These are phyloP conservation scores for Phrynocephalus versicolor DNA, from an alignment of 2,113 vertebrate species.

Conservation along the genomic window DNA sequence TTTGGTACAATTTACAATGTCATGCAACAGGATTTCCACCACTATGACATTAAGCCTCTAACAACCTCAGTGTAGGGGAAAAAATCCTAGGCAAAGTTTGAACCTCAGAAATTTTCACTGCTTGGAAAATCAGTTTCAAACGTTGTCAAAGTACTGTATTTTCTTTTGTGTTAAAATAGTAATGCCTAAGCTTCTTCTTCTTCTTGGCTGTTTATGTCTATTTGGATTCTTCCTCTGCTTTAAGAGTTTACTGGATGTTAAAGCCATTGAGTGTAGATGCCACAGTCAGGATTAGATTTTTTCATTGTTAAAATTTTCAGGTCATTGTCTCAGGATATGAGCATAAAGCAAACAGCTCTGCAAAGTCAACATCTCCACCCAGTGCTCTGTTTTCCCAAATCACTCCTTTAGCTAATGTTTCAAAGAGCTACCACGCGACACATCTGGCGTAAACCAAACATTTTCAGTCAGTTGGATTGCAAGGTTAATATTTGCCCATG, in stretches of 20 bases:
- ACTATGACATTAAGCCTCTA: neutral
- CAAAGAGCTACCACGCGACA: constrained; percentile 67
- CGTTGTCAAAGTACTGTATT: neutral
- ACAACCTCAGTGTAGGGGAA: neutral
- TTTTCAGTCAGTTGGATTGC: constrained; percentile 75
- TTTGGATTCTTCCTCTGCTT: neutral
- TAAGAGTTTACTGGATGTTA: neutral
- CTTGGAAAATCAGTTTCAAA: neutral
- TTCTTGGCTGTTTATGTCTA: neutral
- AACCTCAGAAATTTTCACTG: neutral
- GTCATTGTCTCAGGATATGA: constrained; percentile 25
- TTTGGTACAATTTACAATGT: neutral
- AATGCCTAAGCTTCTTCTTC: neutral
- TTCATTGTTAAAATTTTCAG: constrained; percentile 43
- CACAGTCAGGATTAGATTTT: neutral
- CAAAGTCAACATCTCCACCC: constrained; percentile 67
- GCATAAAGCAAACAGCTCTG: constrained; percentile 42
- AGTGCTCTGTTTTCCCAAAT: constrained; percentile 78
- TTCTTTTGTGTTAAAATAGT: neutral
- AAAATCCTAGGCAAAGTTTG: neutral
- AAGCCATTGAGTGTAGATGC: constrained; percentile 26
- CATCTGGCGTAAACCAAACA: constrained; percentile 85
- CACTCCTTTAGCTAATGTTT: constrained; percentile 83
- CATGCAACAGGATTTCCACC: neutral
- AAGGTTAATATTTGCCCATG: constrained; percentile 79